These are phyloP conservation scores for Erebia epiphron DNA, from an alignment of 2,888 invertebrate genomes.

Conservation along the genomic window DNA sequence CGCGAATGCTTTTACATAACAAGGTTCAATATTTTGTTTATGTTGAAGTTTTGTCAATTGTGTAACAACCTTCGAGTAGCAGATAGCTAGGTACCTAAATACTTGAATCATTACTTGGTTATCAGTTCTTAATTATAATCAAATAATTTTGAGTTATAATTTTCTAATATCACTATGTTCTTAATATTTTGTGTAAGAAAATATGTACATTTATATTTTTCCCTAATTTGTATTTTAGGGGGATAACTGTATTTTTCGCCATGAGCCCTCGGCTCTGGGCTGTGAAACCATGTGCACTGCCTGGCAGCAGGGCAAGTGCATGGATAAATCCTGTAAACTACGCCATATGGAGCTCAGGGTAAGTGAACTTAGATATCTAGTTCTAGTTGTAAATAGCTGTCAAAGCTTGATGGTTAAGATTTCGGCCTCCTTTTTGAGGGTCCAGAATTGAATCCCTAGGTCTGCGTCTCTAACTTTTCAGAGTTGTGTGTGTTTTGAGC, in stretches of 20 bases:
- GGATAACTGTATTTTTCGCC: conserved; percentile 90
- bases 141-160: background rate
- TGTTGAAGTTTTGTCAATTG: conserved; percentile 30
- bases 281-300: conserved; percentile 91
- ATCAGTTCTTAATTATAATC: too few species aligned
- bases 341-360: conserved; percentile 94
- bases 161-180: background rate
- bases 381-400: too few species aligned
- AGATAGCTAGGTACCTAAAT: background rate
- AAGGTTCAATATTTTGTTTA: conserved; percentile 29
- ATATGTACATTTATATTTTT: too few species aligned
- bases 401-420: too few species aligned
- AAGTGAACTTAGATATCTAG: conserved; percentile 46
- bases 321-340: conserved; percentile 89
- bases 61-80: conserved; percentile 28
- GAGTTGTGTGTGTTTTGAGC: too few species aligned
- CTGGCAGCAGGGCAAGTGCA: conserved; percentile 93
- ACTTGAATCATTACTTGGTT: background rate
- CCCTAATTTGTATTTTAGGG: conserved; percentile 80
- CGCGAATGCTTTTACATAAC: conserved; percentile 31
- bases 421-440: too few species aligned
- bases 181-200: background rate
- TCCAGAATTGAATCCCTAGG: too few species aligned
- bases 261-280: conserved; percentile 92
- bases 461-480: too few species aligned